Percentiles rank a stretch among this genome's conserved stretches.
phyloP scores from a whole-genome alignment of 2,113 vertebrate genomes.

The Salvelinus sp. region DNA sequence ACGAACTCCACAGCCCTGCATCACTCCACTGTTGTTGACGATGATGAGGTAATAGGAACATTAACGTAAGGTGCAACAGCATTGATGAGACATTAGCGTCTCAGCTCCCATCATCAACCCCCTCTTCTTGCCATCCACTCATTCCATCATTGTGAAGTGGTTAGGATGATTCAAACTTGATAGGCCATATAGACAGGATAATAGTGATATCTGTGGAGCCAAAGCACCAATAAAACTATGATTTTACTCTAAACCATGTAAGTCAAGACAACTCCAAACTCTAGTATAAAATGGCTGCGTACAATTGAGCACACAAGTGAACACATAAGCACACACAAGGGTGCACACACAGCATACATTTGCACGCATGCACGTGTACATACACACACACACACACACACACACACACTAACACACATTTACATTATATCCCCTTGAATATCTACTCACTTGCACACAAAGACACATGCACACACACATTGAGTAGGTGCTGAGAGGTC shows the following conservation, averaged over 20 bases:
- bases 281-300: constrained; percentile 8
- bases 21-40: constrained; percentile 7
- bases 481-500: constrained; percentile 21
- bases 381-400: background rate
- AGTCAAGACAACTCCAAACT: background rate
- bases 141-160: constrained; percentile 35
- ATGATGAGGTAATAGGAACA: constrained; percentile 28
- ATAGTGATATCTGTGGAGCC: constrained; percentile 12
- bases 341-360: constrained; percentile 31
- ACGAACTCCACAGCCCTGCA: background rate
- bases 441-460: constrained; percentile 8
- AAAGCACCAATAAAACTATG: constrained; percentile 12
- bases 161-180: constrained; percentile 33
- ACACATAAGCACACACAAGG: background rate
- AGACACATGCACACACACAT: constrained; percentile 1
- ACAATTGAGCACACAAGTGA: too few species aligned
- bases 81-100: constrained; percentile 23
- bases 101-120: constrained; percentile 19
- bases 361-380: constrained; percentile 4
- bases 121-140: constrained; percentile 21
- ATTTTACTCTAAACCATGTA: background rate
- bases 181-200: constrained; percentile 28
- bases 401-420: background rate
- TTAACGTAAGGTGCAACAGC: constrained; percentile 18
- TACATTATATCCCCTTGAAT: background rate